phyloP scores from a whole-genome alignment of 2,113 vertebrate genomes.

The Poeciliopsis prolifica region DNA sequence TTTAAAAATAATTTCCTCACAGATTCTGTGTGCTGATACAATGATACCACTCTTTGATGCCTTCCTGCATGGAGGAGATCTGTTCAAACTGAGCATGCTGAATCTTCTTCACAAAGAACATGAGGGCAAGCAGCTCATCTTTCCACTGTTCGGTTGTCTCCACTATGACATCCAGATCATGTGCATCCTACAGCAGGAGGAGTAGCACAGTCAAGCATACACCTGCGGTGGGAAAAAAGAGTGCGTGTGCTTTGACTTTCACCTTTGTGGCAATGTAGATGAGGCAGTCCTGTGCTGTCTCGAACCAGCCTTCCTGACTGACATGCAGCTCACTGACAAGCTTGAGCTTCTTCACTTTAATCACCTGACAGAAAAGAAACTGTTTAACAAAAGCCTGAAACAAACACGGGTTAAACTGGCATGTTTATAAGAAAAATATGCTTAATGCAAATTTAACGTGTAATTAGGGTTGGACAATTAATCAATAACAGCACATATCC shows the following conservation, averaged over 20 bases:
- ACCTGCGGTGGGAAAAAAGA: not conserved
- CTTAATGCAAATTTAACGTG: not conserved
- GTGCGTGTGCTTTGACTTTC: not conserved
- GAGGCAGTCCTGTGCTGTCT: conserved; percentile 78
- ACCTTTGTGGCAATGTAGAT: conserved; percentile 69
- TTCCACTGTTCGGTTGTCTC: conserved; percentile 77
- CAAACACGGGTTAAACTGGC: not conserved
- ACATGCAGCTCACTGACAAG: conserved; percentile 79
- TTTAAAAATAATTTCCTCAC: conserved; percentile 65
- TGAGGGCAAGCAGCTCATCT: conserved; percentile 60
- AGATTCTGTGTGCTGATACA: conserved; percentile 58
- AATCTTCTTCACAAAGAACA: conserved; percentile 65
- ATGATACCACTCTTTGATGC: conserved; percentile 73
- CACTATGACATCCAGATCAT: conserved; percentile 78
- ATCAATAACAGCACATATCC: no score
- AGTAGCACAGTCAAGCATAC: not conserved
- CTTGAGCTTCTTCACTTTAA: conserved; percentile 82
- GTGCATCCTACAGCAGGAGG: conserved; percentile 77
- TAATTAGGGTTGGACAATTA: no score
- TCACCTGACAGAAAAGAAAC: conserved; percentile 76
- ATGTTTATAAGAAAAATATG: not conserved
- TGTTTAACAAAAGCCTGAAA: not conserved
- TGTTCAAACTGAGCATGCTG: conserved; percentile 72
- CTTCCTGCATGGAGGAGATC: conserved; percentile 61
- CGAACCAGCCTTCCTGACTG: conserved; percentile 82